Evolutionary conservation across 1,140 invertebrate genomes (phyloP), one percentile per base, ranked within the genome.

Genomic region (Holcopasites calliopsidis): DNA sequence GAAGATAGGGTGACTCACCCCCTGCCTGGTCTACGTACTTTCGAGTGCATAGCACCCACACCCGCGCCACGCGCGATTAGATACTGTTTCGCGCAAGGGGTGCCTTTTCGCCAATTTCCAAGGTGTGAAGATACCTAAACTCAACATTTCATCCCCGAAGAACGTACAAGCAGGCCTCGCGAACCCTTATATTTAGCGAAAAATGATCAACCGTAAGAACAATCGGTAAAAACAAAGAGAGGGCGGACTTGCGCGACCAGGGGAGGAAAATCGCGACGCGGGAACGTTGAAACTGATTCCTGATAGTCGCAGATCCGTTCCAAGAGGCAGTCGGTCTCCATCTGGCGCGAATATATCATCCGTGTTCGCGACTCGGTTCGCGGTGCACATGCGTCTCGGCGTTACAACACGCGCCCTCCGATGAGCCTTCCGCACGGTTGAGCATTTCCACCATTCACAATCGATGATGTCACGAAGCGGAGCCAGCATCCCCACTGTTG

Each of bases 391-490:
- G 88, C 88, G 86, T 66, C 2, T 0, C 49, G 44, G 26, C 18
- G 35, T 55, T 64, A 60, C 57, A 73, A 88, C 89, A 76, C 90
- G 90, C 90, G 89, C 90, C 90, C 91, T 88, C 90, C 85, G 90
- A 88, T 89, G 89, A 88, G 86, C 80, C 85, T 92, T 91, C 89
- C 90, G 90, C 90, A 82, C 89, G 86, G 90, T 81, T 91, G 90
- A 91, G 87, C 91, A 91, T 88, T 86, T 87, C 86, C 87, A 88
- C 91, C 91, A 92, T 92, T 92, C 91, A 90, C 88, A 92, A 92
- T 92, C 90, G 90, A 92, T 92, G 90, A 90, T 86, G 87, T 87
- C 85, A 89, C 86, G 82, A 84, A 77, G 83, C 82, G 86, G 84
- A 82, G 86, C 69, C 60, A 80, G 79, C 57, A 62, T 77, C 82